A percentile compares a stretch with the other conserved stretches of the same genome.
Conservation (phyloP, 2,888 invertebrate genomes). For the Sturmia bella region DNA sequence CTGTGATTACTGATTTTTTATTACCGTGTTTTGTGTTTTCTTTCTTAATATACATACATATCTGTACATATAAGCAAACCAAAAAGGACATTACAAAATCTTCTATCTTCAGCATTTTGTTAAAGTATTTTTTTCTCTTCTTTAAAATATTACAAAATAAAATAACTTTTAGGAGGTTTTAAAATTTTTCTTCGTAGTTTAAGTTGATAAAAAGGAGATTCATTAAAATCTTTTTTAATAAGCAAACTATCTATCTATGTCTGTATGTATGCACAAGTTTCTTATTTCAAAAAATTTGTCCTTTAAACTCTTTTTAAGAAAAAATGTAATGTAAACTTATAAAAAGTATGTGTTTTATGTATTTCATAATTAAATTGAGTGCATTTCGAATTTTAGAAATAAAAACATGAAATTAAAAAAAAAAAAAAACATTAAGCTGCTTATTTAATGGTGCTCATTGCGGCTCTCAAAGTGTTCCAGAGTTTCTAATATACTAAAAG, state of each 20-base stretch:
- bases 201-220: constrained; percentile 45
- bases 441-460: neutral
- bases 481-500: too few species aligned
- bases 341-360: constrained; percentile 13
- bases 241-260: too few species aligned
- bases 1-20: constrained; percentile 71
- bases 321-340: constrained; percentile 55
- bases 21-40: neutral
- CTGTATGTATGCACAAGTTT: constrained; percentile 41
- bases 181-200: constrained; percentile 45
- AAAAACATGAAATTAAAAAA: constrained; percentile 35
- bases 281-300: constrained; percentile 39
- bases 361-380: constrained; percentile 42
- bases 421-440: neutral
- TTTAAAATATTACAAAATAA: constrained; percentile 26
- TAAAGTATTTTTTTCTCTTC: constrained; percentile 7
- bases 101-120: neutral
- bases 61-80: neutral
- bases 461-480: too few species aligned
- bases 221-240: too few species aligned
- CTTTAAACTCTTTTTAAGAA: constrained; percentile 19
- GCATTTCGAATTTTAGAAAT: constrained; percentile 57
- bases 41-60: constrained; percentile 23
- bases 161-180: constrained; percentile 52
- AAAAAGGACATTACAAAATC: neutral